Base-by-base conservation (phyloP, 2,888 invertebrate species). In the Kryphioiulus occultus region DNA sequence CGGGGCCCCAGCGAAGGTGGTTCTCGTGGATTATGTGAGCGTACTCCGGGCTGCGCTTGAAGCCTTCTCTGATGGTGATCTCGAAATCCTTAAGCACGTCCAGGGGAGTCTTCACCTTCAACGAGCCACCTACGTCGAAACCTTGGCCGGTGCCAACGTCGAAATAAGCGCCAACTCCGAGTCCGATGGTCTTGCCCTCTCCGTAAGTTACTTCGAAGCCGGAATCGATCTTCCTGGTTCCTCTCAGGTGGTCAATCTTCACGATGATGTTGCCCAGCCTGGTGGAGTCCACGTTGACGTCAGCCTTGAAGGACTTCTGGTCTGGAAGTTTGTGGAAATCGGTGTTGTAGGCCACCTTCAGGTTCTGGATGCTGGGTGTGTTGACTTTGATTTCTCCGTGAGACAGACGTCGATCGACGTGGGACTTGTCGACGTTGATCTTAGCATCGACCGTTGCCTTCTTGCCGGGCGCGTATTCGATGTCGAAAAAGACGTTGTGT, bases 381-480 rank as follows among this genome's bases (percentile, higher is more conserved):
- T 42, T 87, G 15, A 88, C 22, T 9, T 26, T 35, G 39, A 88
- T 53, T 12, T 86, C 47, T 10, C 88, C 88, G 19, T 88, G 39
- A 26, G 88, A 88, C 12, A 42, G 22, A 15, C 88, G 35, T 4
- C 86, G 86, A n/a, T 47, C 88, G 30, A 7, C 17, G 17, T 78
- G 5, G 59, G 78, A 42, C 30, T 85, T 87, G 42, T 88, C 88
- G 39, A 88, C 53, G 83, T 86, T 86, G 83, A 88, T 83, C 30
- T 88, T 82, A 39, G 88, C 86, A 22, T 88, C 53, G 15, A 88
- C 35, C 10, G 68, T 85, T 0, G 87, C 22, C 30, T 86, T 86
- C 39, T 88, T 88, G 86, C 85, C 42, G 15, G 88, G 88, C 0
- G 32, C 88, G 22, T 39, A 87, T 35, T 88, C 88, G 82, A 87